Evolutionary conservation across 2,113 vertebrate genomes (phyloP).

Genomic region (Galbula dea): DNA sequence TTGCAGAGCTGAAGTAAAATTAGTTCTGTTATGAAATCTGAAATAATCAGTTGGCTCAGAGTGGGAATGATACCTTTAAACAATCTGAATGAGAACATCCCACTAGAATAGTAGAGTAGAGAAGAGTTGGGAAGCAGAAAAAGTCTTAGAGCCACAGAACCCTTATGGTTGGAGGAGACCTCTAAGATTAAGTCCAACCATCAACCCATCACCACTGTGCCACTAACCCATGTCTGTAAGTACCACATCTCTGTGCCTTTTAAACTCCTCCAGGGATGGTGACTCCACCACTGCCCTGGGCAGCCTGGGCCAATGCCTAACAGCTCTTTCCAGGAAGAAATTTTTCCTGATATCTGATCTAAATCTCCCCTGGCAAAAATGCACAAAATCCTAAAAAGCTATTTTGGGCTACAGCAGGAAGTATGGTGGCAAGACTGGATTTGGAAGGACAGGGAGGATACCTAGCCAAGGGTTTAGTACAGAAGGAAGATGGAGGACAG

Average conservation of each 20-base stretch:
- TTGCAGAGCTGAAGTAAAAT: background rate
- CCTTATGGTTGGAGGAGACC: too few relatives aligned
- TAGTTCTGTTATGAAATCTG: background rate
- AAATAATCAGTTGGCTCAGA: background rate
- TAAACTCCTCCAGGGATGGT: too few relatives aligned
- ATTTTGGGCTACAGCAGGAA: background rate
- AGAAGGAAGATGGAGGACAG: background rate
- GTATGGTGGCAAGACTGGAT: background rate
- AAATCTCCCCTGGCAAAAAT: too few relatives aligned
- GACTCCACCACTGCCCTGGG: too few relatives aligned
- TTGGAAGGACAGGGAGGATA: background rate
- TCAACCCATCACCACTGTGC: too few relatives aligned
- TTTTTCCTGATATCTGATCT: too few relatives aligned
- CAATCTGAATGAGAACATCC: background rate
- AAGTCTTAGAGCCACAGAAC: too few relatives aligned
- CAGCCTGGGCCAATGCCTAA: too few relatives aligned
- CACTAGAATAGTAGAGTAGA: background rate
- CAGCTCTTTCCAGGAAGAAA: too few relatives aligned
- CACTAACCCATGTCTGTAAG: too few relatives aligned
- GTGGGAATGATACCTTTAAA: background rate
- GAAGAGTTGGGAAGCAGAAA: background rate
- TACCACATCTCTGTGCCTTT: too few relatives aligned
- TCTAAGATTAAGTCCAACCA: too few relatives aligned
- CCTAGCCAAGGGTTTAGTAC: background rate
- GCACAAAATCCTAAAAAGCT: background rate